phyloP scores from a whole-genome alignment of 2,113 vertebrate species.

The Bubo bubo region DNA sequence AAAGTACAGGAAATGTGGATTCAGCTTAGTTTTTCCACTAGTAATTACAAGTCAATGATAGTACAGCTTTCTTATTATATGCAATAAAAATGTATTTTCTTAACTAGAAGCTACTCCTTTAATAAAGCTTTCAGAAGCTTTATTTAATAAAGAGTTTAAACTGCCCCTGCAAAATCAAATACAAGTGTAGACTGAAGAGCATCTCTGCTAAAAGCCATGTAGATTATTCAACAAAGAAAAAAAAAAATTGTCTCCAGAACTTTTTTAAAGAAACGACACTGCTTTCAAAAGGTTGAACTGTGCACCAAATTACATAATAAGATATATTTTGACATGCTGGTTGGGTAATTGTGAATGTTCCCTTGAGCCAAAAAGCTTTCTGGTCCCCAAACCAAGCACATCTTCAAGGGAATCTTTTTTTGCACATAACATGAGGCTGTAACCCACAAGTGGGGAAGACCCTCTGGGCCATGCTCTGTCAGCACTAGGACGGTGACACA shows the following conservation, averaged over 20 bases:
- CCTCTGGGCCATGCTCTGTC: not conserved
- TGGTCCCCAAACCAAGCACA: not conserved
- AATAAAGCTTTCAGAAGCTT: not conserved
- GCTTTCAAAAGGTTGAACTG: not conserved
- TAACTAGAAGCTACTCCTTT: not conserved
- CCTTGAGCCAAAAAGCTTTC: conserved; percentile 38
- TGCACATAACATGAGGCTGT: not conserved
- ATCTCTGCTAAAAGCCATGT: not conserved
- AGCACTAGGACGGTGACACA: accelerated
- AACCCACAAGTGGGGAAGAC: not conserved
- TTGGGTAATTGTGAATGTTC: not conserved
- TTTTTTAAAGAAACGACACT: not conserved
- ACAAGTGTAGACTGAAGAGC: not conserved
- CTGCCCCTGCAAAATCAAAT: conserved; percentile 17
- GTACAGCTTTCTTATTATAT: not conserved
- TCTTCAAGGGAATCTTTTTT: not conserved
- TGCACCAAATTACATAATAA: conserved; percentile 5
- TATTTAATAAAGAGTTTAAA: not conserved
- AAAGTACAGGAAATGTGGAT: not conserved
- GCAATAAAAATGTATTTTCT: not conserved
- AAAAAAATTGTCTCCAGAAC: not conserved
- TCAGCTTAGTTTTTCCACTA: not conserved
- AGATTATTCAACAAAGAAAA: not conserved
- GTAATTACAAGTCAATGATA: not conserved
- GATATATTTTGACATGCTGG: not conserved